phyloP scores from a whole-genome alignment of 2,797 vertebrate species.

The Jordanella pulchra region DNA sequence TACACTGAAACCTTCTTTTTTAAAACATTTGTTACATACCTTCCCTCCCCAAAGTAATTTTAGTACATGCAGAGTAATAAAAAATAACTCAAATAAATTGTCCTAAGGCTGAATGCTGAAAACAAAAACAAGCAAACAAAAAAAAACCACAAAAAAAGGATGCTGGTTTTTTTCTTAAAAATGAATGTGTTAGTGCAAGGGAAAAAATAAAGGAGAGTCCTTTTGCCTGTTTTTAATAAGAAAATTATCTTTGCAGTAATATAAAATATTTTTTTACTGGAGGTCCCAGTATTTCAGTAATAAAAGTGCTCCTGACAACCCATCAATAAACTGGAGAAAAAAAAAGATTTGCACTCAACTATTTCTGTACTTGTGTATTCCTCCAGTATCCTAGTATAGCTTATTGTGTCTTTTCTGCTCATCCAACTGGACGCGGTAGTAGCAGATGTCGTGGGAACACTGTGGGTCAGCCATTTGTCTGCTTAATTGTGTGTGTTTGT shows the following conservation, averaged over 20 bases:
- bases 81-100: neutral
- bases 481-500: neutral
- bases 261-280: conserved; percentile 3
- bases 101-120: neutral
- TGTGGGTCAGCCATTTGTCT: conserved; percentile 45
- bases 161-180: conserved; percentile 1
- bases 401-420: conserved; percentile 35
- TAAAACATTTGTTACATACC: neutral
- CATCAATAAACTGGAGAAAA: conserved; percentile 12
- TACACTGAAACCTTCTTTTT: neutral
- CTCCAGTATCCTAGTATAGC: conserved; percentile 34
- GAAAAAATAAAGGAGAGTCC: neutral
- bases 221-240: neutral
- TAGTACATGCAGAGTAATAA: neutral
- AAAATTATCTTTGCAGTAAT: conserved; percentile 3
- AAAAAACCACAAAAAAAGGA: no score
- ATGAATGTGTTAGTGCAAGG: neutral
- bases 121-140: neutral
- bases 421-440: conserved; percentile 44
- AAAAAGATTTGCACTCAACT: conserved; percentile 26
- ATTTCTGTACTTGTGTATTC: conserved; percentile 40
- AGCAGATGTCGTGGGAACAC: conserved; percentile 66
- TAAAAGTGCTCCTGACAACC: conserved; percentile 7
- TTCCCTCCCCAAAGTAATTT: neutral
- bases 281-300: neutral